Evolutionary conservation across 2,113 vertebrate species (phyloP).

Genomic region (Tetraodon nigroviridis): DNA sequence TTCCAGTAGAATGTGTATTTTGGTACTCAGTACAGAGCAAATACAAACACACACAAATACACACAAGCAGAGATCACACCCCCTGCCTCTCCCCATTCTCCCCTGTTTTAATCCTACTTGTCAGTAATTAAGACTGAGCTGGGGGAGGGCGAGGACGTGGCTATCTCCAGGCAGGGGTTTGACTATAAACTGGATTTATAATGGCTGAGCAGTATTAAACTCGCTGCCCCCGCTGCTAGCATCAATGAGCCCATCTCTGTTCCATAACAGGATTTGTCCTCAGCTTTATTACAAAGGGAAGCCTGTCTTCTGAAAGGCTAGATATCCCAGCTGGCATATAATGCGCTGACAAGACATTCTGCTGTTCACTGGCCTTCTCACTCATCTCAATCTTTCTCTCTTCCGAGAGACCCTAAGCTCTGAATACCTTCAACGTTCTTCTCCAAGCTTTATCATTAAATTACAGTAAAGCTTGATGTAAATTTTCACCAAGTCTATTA

Average conservation of each 20-base stretch:
- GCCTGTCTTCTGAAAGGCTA: conserved; percentile 66
- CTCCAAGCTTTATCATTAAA: conserved; percentile 21
- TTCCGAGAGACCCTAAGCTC: conserved; percentile 21
- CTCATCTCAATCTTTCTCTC: conserved; percentile 7
- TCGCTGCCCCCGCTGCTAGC: conserved; percentile 78
- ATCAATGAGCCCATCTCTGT: conserved; percentile 80
- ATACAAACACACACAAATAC: conserved; percentile 11
- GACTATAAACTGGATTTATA: conserved; percentile 89
- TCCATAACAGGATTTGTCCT: conserved; percentile 86
- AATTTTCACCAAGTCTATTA: not conserved
- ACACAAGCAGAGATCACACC: conserved; percentile 26
- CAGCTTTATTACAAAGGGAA: conserved; percentile 81
- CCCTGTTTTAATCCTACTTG: conserved; percentile 85
- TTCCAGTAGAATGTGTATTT: too few species aligned
- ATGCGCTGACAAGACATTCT: conserved; percentile 73
- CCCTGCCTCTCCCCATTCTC: conserved; percentile 51
- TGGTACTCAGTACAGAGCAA: not conserved
- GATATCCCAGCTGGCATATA: conserved; percentile 66
- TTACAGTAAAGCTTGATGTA: conserved; percentile 17
- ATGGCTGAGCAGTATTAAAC: conserved; percentile 83
- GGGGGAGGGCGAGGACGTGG: conserved; percentile 68
- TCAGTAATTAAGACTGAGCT: conserved; percentile 86
- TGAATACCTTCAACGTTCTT: conserved; percentile 32
- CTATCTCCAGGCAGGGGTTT: conserved; percentile 71
- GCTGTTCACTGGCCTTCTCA: conserved; percentile 40